Conservation (phyloP, 2,888 invertebrate genomes). For the Auanema freiburgensis region DNA sequence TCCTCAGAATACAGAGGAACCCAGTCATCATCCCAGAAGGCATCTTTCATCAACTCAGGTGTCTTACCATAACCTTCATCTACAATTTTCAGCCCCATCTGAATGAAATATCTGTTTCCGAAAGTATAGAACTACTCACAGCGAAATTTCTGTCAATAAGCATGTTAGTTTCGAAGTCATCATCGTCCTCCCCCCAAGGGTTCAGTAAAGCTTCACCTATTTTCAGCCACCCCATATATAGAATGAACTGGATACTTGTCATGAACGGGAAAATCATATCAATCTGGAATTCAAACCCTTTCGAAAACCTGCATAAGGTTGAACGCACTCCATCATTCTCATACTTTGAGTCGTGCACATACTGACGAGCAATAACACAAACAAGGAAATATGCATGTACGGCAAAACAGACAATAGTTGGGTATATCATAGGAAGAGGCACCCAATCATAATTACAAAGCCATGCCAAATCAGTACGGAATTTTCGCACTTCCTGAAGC, state of each 20-base stretch:
- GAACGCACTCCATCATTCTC: slow-evolving; percentile 28
- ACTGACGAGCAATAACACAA: slow-evolving; percentile 45
- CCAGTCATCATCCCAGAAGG: slow-evolving; percentile 52
- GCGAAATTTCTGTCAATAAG: slow-evolving; percentile 51
- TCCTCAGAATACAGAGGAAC: slow-evolving; percentile 45
- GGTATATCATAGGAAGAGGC: slow-evolving; percentile 60
- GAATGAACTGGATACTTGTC: slow-evolving; percentile 52
- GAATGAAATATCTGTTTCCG: background rate
- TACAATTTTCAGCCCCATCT: slow-evolving; percentile 53
- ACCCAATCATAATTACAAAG: slow-evolving; percentile 62
- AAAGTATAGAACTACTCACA: slow-evolving; percentile 20
- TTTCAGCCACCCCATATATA: slow-evolving; percentile 59
- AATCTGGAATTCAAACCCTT: slow-evolving; percentile 25
- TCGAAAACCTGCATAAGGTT: background rate
- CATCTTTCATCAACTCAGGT: slow-evolving; percentile 41
- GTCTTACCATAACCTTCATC: slow-evolving; percentile 50
- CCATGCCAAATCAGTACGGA: slow-evolving; percentile 54
- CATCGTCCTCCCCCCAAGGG: slow-evolving; percentile 59
- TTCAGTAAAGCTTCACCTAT: slow-evolving; percentile 53
- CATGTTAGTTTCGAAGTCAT: slow-evolving; percentile 53
- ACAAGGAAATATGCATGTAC: slow-evolving; percentile 54
- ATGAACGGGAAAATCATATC: slow-evolving; percentile 52
- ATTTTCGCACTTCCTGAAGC: slow-evolving; percentile 49
- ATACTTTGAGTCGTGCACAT: slow-evolving; percentile 28
- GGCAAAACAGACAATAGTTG: slow-evolving; percentile 59